Evolutionary conservation across 2,888 invertebrate species (phyloP), one percentile per base, ranked within the genome.

Genomic region (Orthosia cruda): DNA sequence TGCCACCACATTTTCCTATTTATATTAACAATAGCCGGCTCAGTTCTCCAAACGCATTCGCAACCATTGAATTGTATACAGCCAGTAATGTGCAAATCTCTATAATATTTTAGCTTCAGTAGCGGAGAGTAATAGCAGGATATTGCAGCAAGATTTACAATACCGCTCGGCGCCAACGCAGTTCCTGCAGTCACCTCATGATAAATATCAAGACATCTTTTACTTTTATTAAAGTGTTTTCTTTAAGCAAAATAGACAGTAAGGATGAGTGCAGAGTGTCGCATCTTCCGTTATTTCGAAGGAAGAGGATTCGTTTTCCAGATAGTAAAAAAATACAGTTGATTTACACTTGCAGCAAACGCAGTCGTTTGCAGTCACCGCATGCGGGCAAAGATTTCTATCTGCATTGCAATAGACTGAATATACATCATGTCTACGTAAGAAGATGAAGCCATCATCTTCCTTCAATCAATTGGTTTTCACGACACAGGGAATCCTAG

Each of bases 111-210:
- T 69, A 87, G 77, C 58, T 82, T 83, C 75, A 85, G 66, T 64
- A 74, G 65, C 61, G 52, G 68, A 85, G 87, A 86, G 67, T 86
- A 87, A 86, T 86, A 70, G 87, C 73, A 78, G 87, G 87, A 87
- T 87, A 85, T 85, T 67, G 85, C 74, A 78, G 40, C 62, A 83
- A 86, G 86, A 86, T 87, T 86, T 86, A 87, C 80, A 71, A 80
- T 77, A 77, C 66, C 66, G 69, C 71, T 67, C 70, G 70, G 76
- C 77, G 70, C 80, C 82, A 78, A 81, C 72, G 76, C 77, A 83
- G 68, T 69, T 74, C 57, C 71, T 75, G 62, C 61, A 86, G 58
- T 75, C 55, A 40, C 73, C 55, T 52, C 63, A 69, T 70, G 52
- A 82, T 81, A 82, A 84, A 83, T 83, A 79, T 58, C 69, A 73